phyloP scores from a whole-genome alignment of 2,888 invertebrate species.

The Hydrotaea diabolus region DNA sequence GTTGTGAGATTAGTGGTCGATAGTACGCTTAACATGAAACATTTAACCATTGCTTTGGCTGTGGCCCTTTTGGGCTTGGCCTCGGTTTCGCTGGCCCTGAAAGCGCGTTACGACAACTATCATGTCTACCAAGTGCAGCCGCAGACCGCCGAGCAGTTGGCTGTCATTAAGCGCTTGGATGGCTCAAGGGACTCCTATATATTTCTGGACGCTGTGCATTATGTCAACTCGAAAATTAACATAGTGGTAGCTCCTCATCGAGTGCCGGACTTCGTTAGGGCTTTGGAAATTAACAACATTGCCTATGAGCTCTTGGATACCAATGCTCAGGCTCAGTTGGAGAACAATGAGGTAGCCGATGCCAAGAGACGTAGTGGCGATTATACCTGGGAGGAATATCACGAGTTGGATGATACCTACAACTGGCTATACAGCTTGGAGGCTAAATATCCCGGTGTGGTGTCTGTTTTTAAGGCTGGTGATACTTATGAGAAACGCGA shows the following conservation, averaged over 20 bases:
- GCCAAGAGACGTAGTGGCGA: conserved; percentile 67
- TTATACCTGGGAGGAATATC: conserved; percentile 75
- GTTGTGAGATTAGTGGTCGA: conserved; percentile 39
- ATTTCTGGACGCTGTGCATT: conserved; percentile 80
- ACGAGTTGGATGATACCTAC: conserved; percentile 81
- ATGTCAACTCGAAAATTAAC: conserved; percentile 78
- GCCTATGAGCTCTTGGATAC: conserved; percentile 80
- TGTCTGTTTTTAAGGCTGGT: conserved; percentile 81
- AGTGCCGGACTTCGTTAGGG: conserved; percentile 67
- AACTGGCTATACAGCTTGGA: conserved; percentile 83
- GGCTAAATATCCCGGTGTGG: conserved; percentile 80
- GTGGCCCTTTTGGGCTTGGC: conserved; percentile 47
- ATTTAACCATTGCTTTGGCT: conserved; percentile 43
- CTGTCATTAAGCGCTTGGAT: conserved; percentile 80
- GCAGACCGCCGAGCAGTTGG: conserved; percentile 81
- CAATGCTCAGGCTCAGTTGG: conserved; percentile 79
- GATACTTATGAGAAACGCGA: conserved; percentile 83
- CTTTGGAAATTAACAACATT: conserved; percentile 73
- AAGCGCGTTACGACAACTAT: conserved; percentile 82
- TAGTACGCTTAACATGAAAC: conserved; percentile 56
- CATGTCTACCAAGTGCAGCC: conserved; percentile 84
- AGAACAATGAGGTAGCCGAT: conserved; percentile 69
- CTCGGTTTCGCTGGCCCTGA: conserved; percentile 50
- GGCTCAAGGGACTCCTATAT: conserved; percentile 75
- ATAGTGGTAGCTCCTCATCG: conserved; percentile 77